Conservation (phyloP, 2,888 invertebrate species). For the Eutolmus rufibarbis region DNA sequence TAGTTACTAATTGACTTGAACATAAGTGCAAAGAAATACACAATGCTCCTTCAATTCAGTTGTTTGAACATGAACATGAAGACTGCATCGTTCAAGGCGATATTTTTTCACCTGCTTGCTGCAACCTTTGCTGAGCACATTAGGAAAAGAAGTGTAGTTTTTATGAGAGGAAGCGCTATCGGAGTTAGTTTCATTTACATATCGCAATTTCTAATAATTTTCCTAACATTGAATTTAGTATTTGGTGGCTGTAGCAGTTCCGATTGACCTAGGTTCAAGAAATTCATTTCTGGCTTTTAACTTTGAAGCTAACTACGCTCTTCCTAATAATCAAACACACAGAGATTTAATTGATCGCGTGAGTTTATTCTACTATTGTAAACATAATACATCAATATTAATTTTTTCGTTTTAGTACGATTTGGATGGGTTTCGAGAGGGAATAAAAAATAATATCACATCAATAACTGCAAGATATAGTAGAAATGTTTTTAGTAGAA, state of each 20-base stretch:
- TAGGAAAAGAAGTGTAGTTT: background rate
- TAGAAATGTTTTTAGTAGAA: conserved; percentile 9
- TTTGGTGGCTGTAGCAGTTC: conserved; percentile 21
- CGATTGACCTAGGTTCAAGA: background rate
- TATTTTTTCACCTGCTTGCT: background rate
- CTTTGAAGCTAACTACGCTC: conserved; percentile 30
- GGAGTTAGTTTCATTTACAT: background rate
- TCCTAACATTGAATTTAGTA: background rate
- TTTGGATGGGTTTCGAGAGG: background rate
- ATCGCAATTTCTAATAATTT: background rate
- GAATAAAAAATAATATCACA: background rate
- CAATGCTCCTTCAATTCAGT: background rate
- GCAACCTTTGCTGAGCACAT: background rate
- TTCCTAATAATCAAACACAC: conserved; percentile 16
- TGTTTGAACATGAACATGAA: background rate
- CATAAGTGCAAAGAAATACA: background rate
- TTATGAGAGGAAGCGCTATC: background rate
- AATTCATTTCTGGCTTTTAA: conserved; percentile 13
- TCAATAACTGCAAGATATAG: background rate
- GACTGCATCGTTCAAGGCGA: background rate
- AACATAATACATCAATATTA: background rate
- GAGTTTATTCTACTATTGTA: background rate
- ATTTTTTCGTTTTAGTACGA: background rate
- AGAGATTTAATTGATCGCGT: conserved; percentile 9
- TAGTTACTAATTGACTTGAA: background rate